Conservation (phyloP, 2,888 invertebrate genomes). For the Platynereis dumerilii region DNA sequence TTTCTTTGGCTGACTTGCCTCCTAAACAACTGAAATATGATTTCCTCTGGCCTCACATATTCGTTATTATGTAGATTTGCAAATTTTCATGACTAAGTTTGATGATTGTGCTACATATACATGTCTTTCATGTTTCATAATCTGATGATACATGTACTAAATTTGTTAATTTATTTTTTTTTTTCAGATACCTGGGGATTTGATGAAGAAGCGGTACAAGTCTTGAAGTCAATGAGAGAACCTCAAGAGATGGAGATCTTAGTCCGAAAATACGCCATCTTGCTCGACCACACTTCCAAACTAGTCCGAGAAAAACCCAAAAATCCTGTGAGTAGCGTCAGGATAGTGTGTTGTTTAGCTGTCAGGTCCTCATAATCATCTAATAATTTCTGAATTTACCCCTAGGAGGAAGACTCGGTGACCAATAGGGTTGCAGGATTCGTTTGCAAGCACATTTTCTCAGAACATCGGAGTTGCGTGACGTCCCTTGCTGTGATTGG, state of each 20-base stretch:
- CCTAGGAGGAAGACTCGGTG: conserved; percentile 58
- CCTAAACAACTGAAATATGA: too few species aligned
- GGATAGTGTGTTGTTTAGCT: neutral
- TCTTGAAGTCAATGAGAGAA: conserved; percentile 57
- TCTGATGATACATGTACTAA: too few species aligned
- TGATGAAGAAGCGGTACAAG: conserved; percentile 58
- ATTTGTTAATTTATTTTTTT: neutral
- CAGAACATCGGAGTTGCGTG: conserved; percentile 59
- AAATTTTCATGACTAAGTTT: too few species aligned
- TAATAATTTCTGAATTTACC: too few species aligned
- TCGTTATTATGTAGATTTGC: too few species aligned
- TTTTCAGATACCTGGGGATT: conserved; percentile 62
- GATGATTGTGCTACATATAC: too few species aligned
- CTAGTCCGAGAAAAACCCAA: conserved; percentile 47
- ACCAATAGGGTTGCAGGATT: conserved; percentile 63
- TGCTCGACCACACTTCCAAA: conserved; percentile 53
- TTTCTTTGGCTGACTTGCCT: too few species aligned
- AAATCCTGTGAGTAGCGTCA: conserved; percentile 30
- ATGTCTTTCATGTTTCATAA: too few species aligned
- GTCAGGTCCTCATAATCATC: too few species aligned
- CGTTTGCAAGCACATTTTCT: conserved; percentile 58
- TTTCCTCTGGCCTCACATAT: too few species aligned
- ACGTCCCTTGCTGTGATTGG: conserved; percentile 59
- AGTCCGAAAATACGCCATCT: conserved; percentile 52
- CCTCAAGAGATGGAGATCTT: conserved; percentile 48